A percentile compares a stretch with the other conserved stretches of the same genome.
These are phyloP conservation scores for Drosophila busckii DNA, from an alignment of 1,140 invertebrate genomes.

Conservation along the genomic window DNA sequence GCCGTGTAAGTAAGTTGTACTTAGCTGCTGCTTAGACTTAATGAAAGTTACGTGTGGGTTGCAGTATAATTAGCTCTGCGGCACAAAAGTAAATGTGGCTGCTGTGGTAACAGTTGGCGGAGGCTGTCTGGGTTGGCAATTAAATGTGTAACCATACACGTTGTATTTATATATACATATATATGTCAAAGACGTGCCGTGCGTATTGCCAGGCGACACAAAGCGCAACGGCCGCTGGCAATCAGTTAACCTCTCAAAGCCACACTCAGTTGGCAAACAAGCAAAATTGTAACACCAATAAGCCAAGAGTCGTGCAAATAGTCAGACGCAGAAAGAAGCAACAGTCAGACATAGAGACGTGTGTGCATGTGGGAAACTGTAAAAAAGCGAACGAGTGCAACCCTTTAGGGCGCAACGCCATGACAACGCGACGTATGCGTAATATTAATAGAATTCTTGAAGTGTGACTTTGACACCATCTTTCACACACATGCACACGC, in stretches of 20 bases:
- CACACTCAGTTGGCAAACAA: constrained; percentile 42
- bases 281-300: constrained; percentile 48
- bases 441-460: constrained; percentile 43
- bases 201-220: constrained; percentile 29
- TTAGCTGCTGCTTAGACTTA: too few species aligned
- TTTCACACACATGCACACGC: too few species aligned
- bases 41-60: not conserved
- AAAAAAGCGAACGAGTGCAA: constrained; percentile 39
- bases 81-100: constrained; percentile 5
- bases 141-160: constrained; percentile 42
- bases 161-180: constrained; percentile 27
- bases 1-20: too few species aligned
- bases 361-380: not conserved
- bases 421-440: constrained; percentile 62
- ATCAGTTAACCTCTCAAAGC: constrained; percentile 26
- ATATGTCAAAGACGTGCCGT: constrained; percentile 34
- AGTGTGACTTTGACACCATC: constrained; percentile 17
- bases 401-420: constrained; percentile 35
- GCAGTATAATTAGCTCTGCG: constrained; percentile 24
- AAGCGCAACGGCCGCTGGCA: constrained; percentile 23
- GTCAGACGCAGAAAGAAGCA: constrained; percentile 4
- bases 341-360: constrained; percentile 15
- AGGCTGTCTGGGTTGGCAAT: constrained; percentile 24
- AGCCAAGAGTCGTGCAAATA: constrained; percentile 40
- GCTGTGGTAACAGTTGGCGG: not conserved